Evolutionary conservation across 2,113 vertebrate genomes (phyloP).

Genomic region (Eulacestoma nigropectus): DNA sequence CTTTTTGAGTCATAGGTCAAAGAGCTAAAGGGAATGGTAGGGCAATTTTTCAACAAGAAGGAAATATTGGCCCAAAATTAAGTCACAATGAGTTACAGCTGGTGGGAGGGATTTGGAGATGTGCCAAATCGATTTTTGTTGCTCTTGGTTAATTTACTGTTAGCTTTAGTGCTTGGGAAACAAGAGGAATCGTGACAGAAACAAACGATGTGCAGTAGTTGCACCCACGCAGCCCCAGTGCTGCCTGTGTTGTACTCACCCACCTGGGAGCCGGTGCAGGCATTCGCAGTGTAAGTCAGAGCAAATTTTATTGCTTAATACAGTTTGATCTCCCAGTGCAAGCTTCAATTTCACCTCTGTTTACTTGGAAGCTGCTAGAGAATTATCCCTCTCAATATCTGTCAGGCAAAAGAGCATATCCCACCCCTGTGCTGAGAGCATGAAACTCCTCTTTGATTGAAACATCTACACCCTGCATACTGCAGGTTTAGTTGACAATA

Average conservation of each 20-base stretch:
- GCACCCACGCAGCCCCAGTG: rapidly evolving
- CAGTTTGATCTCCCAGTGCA: neutral
- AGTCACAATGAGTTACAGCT: neutral
- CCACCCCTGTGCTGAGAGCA: neutral
- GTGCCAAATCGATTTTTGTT: neutral
- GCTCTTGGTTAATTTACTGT: neutral
- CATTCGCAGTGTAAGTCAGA: neutral
- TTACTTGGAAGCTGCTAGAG: neutral
- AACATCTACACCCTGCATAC: neutral
- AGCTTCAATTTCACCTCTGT: neutral
- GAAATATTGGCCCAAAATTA: neutral
- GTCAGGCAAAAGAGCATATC: neutral
- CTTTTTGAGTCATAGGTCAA: neutral
- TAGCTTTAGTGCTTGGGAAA: neutral
- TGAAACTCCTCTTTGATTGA: neutral
- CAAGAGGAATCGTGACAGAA: neutral
- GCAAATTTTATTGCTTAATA: neutral
- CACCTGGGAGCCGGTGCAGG: neutral
- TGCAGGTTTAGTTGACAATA: neutral
- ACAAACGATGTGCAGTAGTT: neutral
- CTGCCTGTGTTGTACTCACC: rapidly evolving
- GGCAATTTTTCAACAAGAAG: neutral
- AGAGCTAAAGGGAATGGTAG: neutral
- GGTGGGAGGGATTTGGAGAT: neutral
- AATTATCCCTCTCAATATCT: neutral